Percentiles rank a stretch among this genome's conserved stretches.
Evolutionary conservation across 2,888 invertebrate genomes (phyloP).

Genomic region (Acanthosepion lycidas): DNA sequence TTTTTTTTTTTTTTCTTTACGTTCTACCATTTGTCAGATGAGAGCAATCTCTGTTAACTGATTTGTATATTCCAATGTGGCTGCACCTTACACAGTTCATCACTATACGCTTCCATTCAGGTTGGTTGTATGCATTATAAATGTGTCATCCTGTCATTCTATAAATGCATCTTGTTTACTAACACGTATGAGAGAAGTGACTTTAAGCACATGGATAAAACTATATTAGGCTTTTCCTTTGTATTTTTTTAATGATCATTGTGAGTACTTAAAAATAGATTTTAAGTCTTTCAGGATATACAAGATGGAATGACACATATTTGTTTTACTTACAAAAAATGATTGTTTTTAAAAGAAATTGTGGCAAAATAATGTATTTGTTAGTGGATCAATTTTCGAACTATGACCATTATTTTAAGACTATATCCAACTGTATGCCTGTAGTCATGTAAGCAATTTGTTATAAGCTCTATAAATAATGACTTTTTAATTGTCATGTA

Average conservation of each 20-base stretch:
- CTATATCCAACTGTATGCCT: not conserved
- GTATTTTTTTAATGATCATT: not conserved
- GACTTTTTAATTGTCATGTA: not conserved
- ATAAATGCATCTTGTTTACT: too few relatives aligned
- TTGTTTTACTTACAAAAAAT: not conserved
- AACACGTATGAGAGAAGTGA: too few relatives aligned
- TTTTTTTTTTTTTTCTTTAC: too few relatives aligned
- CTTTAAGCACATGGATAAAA: too few relatives aligned
- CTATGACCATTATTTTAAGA: not conserved
- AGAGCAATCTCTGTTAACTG: too few relatives aligned
- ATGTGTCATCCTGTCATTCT: too few relatives aligned
- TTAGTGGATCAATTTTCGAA: not conserved
- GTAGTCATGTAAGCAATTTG: not conserved
- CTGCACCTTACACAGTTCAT: too few relatives aligned
- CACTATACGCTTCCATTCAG: too few relatives aligned
- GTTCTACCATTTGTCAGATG: too few relatives aligned
- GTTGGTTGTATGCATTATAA: too few relatives aligned
- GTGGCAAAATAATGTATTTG: not conserved
- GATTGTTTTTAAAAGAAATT: not conserved
- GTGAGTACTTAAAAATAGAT: not conserved
- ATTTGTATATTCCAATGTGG: too few relatives aligned
- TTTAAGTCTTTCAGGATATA: not conserved
- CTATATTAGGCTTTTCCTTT: too few relatives aligned
- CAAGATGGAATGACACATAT: not conserved
- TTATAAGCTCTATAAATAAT: not conserved